phyloP scores from a whole-genome alignment of 2,888 invertebrate species.

The Drosophila macrothrix region DNA sequence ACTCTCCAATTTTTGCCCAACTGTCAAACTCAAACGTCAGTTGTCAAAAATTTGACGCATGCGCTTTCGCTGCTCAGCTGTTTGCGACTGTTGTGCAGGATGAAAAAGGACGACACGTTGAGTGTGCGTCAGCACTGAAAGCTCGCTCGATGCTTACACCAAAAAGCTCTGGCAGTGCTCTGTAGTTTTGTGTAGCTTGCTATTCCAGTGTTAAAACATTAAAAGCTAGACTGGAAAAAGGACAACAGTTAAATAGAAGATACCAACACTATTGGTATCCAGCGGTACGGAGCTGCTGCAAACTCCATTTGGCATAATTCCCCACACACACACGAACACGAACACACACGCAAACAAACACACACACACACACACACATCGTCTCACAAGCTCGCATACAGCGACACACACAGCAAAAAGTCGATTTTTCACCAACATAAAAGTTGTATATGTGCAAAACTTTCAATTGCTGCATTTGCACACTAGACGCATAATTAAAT shows the following conservation, averaged over 20 bases:
- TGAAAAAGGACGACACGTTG: conserved; percentile 54
- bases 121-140: conserved; percentile 39
- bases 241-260: conserved; percentile 78
- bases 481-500: conserved; percentile 17
- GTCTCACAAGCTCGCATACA: conserved; percentile 6
- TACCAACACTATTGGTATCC: conserved; percentile 82
- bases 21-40: conserved; percentile 39
- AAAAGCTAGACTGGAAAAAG: conserved; percentile 78
- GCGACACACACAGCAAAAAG: conserved; percentile 61
- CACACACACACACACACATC: conserved; percentile 19
- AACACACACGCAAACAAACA: conserved; percentile 24
- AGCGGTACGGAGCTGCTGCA: conserved; percentile 59
- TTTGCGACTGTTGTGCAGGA: conserved; percentile 48
- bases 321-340: conserved; percentile 55
- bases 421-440: conserved; percentile 79
- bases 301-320: conserved; percentile 75
- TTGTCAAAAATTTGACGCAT: conserved; percentile 53
- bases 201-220: conserved; percentile 74
- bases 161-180: conserved; percentile 28
- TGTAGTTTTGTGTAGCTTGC: conserved; percentile 30
- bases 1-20: conserved; percentile 17
- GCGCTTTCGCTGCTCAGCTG: conserved; percentile 62
- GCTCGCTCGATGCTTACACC: conserved; percentile 38
- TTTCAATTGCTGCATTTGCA: conserved; percentile 63
- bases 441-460: conserved; percentile 72